phyloP scores from a whole-genome alignment of 2,888 invertebrate species.

The Allolobophora icterica region DNA sequence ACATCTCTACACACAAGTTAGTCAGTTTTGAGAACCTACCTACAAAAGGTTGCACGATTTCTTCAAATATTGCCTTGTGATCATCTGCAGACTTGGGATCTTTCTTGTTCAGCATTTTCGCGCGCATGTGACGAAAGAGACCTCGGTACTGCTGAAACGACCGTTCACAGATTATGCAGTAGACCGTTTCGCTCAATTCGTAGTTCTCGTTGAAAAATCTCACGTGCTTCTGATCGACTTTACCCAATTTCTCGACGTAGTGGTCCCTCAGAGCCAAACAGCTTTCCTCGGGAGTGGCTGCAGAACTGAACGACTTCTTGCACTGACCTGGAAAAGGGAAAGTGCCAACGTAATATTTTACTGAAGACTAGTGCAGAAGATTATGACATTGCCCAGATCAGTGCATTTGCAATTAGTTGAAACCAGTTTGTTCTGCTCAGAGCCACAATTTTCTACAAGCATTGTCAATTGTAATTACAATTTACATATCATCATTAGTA shows the following conservation, averaged over 20 bases:
- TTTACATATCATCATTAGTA: too few relatives aligned
- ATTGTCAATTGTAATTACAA: too few relatives aligned
- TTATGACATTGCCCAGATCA: too few relatives aligned
- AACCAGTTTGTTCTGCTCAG: too few relatives aligned
- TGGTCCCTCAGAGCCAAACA: slow-evolving; percentile 19
- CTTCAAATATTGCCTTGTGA: background rate
- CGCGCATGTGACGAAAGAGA: background rate
- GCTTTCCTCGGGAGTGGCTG: background rate
- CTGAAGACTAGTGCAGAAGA: too few relatives aligned
- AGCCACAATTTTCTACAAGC: too few relatives aligned
- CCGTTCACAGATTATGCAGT: background rate
- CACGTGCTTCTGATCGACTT: slow-evolving; percentile 5
- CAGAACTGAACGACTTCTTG: background rate
- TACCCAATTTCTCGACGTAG: slow-evolving; percentile 18
- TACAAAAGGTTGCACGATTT: background rate
- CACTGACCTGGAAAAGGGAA: background rate
- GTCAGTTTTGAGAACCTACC: background rate
- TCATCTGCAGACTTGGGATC: background rate
- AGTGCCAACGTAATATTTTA: background rate
- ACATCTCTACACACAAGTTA: background rate
- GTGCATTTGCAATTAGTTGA: too few relatives aligned
- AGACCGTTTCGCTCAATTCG: background rate
- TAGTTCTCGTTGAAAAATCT: background rate
- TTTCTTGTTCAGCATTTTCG: background rate
- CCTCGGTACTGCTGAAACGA: background rate